A percentile compares a stretch with the other conserved stretches of the same genome.
phyloP scores from a whole-genome alignment of 2,113 vertebrate genomes.

The Dipodomys spectabilis region DNA sequence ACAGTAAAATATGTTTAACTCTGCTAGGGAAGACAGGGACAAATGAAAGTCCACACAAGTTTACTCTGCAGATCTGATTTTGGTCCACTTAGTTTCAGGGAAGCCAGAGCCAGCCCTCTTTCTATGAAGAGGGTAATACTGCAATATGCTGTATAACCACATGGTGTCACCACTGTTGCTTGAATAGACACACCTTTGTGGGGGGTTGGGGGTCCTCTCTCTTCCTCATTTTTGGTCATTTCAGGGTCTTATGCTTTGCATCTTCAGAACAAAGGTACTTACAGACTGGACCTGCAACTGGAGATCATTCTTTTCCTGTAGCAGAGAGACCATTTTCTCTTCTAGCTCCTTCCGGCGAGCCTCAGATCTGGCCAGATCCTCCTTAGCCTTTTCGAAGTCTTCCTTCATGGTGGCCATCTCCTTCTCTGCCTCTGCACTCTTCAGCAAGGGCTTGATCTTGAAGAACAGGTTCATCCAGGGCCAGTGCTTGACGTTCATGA shows the following conservation, averaged over 20 bases:
- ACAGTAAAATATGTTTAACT: not conserved
- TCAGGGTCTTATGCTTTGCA: not conserved
- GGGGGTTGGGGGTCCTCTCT: not conserved
- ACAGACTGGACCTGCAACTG: slow-evolving; percentile 86
- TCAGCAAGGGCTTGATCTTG: slow-evolving; percentile 89
- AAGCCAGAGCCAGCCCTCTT: not conserved
- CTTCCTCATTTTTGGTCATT: no score
- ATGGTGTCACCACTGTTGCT: slow-evolving; percentile 60
- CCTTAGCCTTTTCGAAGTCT: slow-evolving; percentile 89
- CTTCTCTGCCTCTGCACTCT: slow-evolving; percentile 93
- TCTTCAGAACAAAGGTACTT: slow-evolving; percentile 64
- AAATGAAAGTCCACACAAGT: not conserved
- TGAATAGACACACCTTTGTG: not conserved
- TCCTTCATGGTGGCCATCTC: slow-evolving; percentile 91
- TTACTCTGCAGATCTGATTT: not conserved
- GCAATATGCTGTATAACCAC: not conserved
- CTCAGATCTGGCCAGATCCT: slow-evolving; percentile 89
- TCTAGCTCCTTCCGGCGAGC: slow-evolving; percentile 90
- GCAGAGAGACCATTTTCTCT: slow-evolving; percentile 89
- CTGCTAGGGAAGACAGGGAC: not conserved
- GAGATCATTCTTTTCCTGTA: slow-evolving; percentile 93
- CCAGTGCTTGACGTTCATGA: slow-evolving; percentile 89
- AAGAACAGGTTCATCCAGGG: slow-evolving; percentile 89
- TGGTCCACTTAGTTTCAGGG: fast-evolving
- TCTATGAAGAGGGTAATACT: not conserved